Conservation (phyloP, 2,888 invertebrate species). For the Tachina lurida region DNA sequence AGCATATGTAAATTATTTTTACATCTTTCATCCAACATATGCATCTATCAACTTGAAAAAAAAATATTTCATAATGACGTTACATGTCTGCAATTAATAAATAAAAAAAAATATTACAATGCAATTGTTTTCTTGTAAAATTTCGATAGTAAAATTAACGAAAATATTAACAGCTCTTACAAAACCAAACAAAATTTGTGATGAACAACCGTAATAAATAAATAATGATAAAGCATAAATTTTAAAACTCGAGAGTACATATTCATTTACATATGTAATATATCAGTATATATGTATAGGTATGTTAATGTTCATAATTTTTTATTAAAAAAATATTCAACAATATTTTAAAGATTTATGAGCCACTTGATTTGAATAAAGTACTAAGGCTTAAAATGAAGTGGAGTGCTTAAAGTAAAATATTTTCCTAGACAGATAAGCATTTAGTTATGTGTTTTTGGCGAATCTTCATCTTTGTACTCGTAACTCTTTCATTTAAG, state of each 20-base stretch:
- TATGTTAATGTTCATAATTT: neutral
- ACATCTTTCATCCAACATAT: neutral
- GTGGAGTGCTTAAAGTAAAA: too few relatives aligned
- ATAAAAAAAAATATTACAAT: constrained; percentile 1
- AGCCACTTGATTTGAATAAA: too few relatives aligned
- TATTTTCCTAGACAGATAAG: too few relatives aligned
- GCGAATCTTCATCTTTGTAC: too few relatives aligned
- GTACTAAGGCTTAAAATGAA: too few relatives aligned
- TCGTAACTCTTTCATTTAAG: too few relatives aligned
- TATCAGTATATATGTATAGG: neutral
- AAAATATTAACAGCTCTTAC: neutral
- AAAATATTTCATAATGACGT: neutral
- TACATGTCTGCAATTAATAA: constrained; percentile 18
- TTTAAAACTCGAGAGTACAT: neutral
- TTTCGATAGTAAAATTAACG: neutral
- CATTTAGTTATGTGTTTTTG: too few relatives aligned
- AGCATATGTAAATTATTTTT: too few relatives aligned
- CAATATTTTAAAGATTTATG: too few relatives aligned
- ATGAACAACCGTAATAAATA: neutral
- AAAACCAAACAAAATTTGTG: neutral
- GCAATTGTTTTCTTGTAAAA: constrained; percentile 1
- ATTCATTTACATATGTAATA: neutral
- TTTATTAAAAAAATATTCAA: neutral
- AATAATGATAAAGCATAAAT: constrained; percentile 21
- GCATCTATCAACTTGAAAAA: constrained; percentile 1